Evolutionary conservation across 2,113 vertebrate genomes (phyloP).

Genomic region (Puntigrus tetrazona): DNA sequence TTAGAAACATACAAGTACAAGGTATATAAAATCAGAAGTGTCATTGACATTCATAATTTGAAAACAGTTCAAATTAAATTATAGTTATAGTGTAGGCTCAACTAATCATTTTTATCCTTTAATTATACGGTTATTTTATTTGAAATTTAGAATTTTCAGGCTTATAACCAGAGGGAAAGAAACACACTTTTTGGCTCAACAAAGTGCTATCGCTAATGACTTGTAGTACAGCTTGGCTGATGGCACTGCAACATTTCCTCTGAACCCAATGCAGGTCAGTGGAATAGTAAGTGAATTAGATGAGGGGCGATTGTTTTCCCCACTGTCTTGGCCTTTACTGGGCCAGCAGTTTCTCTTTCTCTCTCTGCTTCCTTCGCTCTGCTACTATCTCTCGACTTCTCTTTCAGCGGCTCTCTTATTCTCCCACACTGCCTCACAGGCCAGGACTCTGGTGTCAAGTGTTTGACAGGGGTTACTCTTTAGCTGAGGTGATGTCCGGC

Average conservation of each 20-base stretch:
- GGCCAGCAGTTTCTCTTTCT: constrained; percentile 8
- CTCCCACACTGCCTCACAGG: constrained; percentile 18
- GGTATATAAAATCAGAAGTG: not conserved
- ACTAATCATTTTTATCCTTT: not conserved
- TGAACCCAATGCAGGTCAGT: constrained; percentile 32
- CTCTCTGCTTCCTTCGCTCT: constrained; percentile 24
- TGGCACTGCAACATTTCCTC: constrained; percentile 11
- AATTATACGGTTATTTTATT: too few species aligned
- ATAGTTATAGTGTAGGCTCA: not conserved
- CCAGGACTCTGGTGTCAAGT: constrained; percentile 40
- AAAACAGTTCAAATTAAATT: too few species aligned
- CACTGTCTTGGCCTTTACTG: constrained; percentile 7
- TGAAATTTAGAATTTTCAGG: not conserved
- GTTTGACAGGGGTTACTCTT: constrained; percentile 40
- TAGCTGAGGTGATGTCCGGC: constrained; percentile 38
- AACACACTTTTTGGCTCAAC: not conserved
- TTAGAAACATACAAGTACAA: not conserved
- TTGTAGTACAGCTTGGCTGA: constrained; percentile 9
- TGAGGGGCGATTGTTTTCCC: constrained; percentile 45
- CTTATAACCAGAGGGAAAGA: not conserved
- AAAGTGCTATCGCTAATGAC: not conserved
- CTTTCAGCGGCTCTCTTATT: not conserved
- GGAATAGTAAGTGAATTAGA: constrained; percentile 54
- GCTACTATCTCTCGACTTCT: not conserved
- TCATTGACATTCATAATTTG: not conserved